A percentile compares a stretch with the other conserved stretches of the same genome.
Conservation (phyloP, 2,888 invertebrate species). For the Eupithecia exiguata region DNA sequence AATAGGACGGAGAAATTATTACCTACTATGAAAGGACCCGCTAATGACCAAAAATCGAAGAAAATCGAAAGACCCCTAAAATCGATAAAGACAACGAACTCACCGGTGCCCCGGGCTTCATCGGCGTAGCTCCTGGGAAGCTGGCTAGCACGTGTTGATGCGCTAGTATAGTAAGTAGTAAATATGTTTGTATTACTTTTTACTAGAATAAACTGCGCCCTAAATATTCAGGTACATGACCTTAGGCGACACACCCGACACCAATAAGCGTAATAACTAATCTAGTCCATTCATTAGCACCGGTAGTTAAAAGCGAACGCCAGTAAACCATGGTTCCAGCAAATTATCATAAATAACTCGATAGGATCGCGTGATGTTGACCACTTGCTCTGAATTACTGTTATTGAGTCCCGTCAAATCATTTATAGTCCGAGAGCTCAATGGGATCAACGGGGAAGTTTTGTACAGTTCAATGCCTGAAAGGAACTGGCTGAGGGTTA, state of each 20-base stretch:
- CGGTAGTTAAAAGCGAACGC: constrained; percentile 19
- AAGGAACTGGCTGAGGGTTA: neutral
- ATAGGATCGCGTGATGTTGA: constrained; percentile 56
- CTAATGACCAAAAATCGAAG: neutral
- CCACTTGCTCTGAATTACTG: constrained; percentile 53
- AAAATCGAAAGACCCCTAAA: no score
- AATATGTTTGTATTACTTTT: neutral
- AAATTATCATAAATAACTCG: constrained; percentile 48
- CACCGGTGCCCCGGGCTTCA: constrained; percentile 99
- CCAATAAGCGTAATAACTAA: constrained; percentile 19
- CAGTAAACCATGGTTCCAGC: constrained; percentile 27
- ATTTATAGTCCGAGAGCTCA: constrained; percentile 16
- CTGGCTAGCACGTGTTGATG: constrained; percentile 94
- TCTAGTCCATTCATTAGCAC: constrained; percentile 24
- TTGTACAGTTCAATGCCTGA: neutral
- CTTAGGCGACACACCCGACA: constrained; percentile 28
- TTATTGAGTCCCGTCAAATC: constrained; percentile 28
- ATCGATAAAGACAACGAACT: constrained; percentile 38
- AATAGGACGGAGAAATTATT: no score
- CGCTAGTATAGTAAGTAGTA: neutral
- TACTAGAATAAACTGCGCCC: neutral
- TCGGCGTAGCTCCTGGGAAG: constrained; percentile 96
- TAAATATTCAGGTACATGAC: neutral
- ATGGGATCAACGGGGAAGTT: constrained; percentile 6
- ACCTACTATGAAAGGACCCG: neutral